Evolutionary conservation across 1,140 invertebrate genomes (phyloP).

Genomic region (Apolygus lucorum): DNA sequence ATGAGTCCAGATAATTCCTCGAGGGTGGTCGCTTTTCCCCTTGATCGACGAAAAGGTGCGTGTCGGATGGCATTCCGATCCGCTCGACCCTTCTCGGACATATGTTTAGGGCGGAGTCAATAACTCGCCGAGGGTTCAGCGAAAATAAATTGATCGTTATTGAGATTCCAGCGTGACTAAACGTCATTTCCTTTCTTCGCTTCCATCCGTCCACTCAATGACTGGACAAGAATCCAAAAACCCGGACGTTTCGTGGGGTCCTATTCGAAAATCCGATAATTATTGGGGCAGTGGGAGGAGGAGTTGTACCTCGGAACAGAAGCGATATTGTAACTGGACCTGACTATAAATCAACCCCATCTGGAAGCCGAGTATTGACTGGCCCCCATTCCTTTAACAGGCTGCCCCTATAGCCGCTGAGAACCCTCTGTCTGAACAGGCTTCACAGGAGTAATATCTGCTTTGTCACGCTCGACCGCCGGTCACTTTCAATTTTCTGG

Average conservation of each 20-base stretch:
- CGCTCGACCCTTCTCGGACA: not conserved
- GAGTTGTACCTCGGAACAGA: not conserved
- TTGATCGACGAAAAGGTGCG: not conserved
- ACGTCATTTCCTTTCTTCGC: too few relatives aligned
- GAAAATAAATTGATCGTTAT: not conserved
- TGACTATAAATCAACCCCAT: not conserved
- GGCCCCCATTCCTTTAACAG: not conserved
- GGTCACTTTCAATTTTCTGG: constrained; percentile 1
- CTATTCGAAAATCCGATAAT: not conserved
- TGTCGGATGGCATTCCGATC: not conserved
- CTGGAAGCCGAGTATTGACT: not conserved
- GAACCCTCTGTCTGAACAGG: not conserved
- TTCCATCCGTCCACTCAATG: not conserved
- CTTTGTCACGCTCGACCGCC: not conserved
- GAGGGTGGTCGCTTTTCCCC: too few relatives aligned
- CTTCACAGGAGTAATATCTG: not conserved
- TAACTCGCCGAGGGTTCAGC: not conserved
- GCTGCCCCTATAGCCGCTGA: not conserved
- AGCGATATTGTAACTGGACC: not conserved
- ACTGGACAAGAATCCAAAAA: not conserved
- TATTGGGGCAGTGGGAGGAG: not conserved
- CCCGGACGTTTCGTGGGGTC: not conserved
- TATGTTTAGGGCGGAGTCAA: not conserved
- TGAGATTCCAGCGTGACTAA: not conserved
- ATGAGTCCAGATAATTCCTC: too few relatives aligned